Base-by-base conservation (phyloP, 2,797 vertebrate species). In the Neopelma chrysocephalum region DNA sequence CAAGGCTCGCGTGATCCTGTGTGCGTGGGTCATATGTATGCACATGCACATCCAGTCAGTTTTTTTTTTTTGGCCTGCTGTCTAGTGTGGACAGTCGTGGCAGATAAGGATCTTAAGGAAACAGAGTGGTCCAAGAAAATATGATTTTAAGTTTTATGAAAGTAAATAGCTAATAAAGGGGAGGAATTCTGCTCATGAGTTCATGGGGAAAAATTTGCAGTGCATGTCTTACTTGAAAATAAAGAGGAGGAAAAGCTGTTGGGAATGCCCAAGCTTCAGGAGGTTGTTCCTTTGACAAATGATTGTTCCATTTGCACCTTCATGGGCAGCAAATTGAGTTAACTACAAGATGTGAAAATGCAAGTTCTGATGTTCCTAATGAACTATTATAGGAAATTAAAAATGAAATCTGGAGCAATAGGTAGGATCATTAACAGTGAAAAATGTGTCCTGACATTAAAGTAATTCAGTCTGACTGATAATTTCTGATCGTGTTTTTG, bases 21-120 rank as follows among this genome's bases (percentile, higher is more conserved):
- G 18, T 84, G 38, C 0, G 0, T 32, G 70, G 42, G 45, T 70
- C 3, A 1, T 15, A 8, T 77, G 17, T 42, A 20, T 76, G 51
- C 27, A 5, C 11, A 17, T 80, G 27, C 10, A 26, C 45, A 16
- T 64, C 58, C 40, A 42, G 40, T 31, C 38, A 18, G 1, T 3
- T 22, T 43, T 48, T 38, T 57, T 78, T 56, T 79, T 61, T 71
- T 53, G 47, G 25, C 58, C 12, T 38, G 17, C 26, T 79, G n/a
- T 47, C 40, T 61, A 4, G 4, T 19, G 15, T 57, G 70, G 38
- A 47, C 54, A 50, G 5, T 61, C 76, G 47, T 66, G 84, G 47
- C 31, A 56, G 78, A 61, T 47, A 47, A 40, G 25, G 21, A 60
- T 89, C 32, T 86, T 38, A 53, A 40, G n/a, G 81, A 76, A 90